A percentile compares a stretch with the other conserved stretches of the same genome.
Evolutionary conservation across 2,113 vertebrate species (phyloP).

Genomic region (Cryptotis parvus): DNA sequence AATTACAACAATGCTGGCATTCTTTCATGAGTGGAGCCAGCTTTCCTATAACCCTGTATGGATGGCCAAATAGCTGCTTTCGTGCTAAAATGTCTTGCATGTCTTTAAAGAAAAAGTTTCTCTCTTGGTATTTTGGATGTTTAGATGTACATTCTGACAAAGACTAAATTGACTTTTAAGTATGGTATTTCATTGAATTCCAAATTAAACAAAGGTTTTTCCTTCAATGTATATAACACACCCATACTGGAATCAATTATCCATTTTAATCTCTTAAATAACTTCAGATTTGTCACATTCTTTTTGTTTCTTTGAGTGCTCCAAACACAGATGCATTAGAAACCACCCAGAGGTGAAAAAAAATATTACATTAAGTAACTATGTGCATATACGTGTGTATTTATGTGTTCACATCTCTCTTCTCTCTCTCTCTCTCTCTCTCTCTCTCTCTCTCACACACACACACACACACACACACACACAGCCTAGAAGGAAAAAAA

Average conservation of each 20-base stretch:
- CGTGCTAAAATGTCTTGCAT: constrained; percentile 55
- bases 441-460: background rate
- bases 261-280: constrained; percentile 71
- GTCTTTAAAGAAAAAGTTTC: constrained; percentile 38
- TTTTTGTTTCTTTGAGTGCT: constrained; percentile 65
- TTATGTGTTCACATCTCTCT: background rate
- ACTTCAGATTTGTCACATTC: constrained; percentile 71
- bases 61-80: constrained; percentile 55
- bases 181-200: constrained; percentile 53
- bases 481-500: constrained; percentile 35
- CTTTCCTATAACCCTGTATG: constrained; percentile 3
- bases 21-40: background rate
- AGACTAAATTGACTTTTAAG: constrained; percentile 73
- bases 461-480: background rate
- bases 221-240: constrained; percentile 15
- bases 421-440: no score
- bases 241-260: constrained; percentile 69
- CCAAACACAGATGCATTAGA: constrained; percentile 62
- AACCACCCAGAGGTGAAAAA: constrained; percentile 69
- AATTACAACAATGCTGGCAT: constrained; percentile 53
- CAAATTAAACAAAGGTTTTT: constrained; percentile 73
- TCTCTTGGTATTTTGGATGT: constrained; percentile 44
- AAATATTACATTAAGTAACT: background rate
- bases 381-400: background rate
- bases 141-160: constrained; percentile 58